phyloP scores from a whole-genome alignment of 2,797 vertebrate genomes.

The Coluber constrictor region DNA sequence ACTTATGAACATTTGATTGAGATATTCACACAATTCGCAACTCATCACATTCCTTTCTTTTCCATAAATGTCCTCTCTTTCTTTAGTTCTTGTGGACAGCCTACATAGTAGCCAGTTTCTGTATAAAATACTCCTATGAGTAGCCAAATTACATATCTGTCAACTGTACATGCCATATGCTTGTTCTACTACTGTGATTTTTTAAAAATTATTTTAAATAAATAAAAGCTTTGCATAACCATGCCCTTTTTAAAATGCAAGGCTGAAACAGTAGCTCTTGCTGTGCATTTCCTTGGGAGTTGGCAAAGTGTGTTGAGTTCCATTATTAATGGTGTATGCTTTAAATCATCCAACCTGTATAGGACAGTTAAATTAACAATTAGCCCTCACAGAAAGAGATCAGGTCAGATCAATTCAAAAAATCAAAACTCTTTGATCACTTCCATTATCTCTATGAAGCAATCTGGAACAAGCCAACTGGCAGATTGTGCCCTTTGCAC shows the following conservation, averaged over 20 bases:
- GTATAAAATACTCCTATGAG: neutral
- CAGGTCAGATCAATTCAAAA: conserved; percentile 40
- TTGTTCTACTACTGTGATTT: neutral
- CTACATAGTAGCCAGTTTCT: neutral
- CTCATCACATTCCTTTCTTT: neutral
- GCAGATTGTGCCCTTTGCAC: conserved; percentile 39
- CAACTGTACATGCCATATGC: neutral
- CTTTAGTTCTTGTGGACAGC: neutral
- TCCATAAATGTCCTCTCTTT: neutral
- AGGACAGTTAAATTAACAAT: conserved; percentile 51
- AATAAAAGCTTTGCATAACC: neutral
- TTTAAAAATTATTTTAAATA: neutral
- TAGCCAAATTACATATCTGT: neutral
- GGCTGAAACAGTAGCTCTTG: neutral
- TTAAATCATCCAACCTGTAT: conserved; percentile 37
- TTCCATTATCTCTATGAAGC: conserved; percentile 49
- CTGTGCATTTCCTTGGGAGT: neutral
- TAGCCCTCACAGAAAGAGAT: conserved; percentile 52
- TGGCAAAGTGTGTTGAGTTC: conserved; percentile 30
- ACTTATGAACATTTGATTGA: neutral
- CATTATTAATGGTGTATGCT: conserved; percentile 35
- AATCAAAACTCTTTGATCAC: conserved; percentile 44
- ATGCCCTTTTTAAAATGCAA: neutral
- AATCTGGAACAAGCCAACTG: conserved; percentile 43
- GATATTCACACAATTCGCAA: neutral